Evolutionary conservation across 2,888 invertebrate species (phyloP).

Genomic region (Nephrotoma flavescens): DNA sequence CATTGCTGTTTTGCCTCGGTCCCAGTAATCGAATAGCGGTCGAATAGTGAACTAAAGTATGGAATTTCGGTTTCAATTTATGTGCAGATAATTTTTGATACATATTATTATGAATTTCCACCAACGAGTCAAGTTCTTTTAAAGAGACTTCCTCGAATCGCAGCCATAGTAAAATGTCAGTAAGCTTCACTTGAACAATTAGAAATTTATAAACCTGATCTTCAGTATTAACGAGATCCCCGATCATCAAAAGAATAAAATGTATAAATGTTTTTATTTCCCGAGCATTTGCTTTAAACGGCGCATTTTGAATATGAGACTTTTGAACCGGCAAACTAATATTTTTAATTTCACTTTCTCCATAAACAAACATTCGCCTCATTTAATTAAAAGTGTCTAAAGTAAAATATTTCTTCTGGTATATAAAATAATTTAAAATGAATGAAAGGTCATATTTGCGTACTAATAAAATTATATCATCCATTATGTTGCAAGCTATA

Average conservation of each 20-base stretch:
- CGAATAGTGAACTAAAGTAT: constrained; percentile 9
- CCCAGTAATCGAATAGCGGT: neutral
- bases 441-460: too few species aligned
- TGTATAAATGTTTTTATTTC: constrained; percentile 10
- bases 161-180: constrained; percentile 8
- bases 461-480: too few species aligned
- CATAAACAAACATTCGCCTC: too few species aligned
- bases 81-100: constrained; percentile 5
- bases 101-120: too few species aligned
- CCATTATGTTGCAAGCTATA: too few species aligned
- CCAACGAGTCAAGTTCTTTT: constrained; percentile 6
- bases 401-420: too few species aligned
- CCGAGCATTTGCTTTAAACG: too few species aligned
- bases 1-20: constrained; percentile 10
- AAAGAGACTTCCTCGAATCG: constrained; percentile 7
- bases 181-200: constrained; percentile 7
- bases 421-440: too few species aligned
- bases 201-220: neutral
- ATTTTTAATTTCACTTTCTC: too few species aligned
- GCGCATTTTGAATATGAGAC: too few species aligned
- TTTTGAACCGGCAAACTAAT: too few species aligned
- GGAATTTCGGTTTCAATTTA: constrained; percentile 10
- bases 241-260: constrained; percentile 9
- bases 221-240: constrained; percentile 8
- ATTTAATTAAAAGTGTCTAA: too few species aligned